Evolutionary conservation across 2,797 vertebrate species (phyloP).

Genomic region (Columba guinea): DNA sequence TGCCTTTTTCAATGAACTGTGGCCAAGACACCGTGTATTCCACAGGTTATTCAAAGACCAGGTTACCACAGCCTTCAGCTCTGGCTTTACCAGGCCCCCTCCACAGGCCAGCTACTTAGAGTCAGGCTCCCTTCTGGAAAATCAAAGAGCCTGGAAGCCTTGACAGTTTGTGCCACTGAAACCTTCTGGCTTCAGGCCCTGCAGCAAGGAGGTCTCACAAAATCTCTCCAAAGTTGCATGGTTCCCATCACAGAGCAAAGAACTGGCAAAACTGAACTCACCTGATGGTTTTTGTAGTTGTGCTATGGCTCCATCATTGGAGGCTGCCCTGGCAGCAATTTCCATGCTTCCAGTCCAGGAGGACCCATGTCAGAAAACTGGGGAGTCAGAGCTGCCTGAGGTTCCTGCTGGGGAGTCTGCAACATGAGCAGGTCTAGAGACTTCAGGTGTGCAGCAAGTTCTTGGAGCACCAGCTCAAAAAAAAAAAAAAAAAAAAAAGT

Average conservation of each 20-base stretch:
- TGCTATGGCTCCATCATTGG: rapidly evolving
- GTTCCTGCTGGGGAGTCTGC: not conserved
- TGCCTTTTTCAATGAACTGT: not conserved
- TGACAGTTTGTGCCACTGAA: not conserved
- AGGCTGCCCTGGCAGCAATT: not conserved
- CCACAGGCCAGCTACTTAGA: not conserved
- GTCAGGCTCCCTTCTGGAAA: not conserved
- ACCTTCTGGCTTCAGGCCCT: not conserved
- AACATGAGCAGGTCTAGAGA: not conserved
- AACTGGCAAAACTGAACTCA: not conserved
- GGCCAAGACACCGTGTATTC: not conserved
- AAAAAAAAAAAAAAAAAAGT: not conserved
- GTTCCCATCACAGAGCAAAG: not conserved
- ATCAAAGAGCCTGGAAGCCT: not conserved
- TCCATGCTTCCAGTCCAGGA: not conserved
- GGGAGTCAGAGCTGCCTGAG: too few species aligned
- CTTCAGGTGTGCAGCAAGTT: not conserved
- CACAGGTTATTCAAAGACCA: not conserved
- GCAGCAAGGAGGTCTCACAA: not conserved
- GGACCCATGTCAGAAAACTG: not conserved
- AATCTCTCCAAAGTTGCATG: not conserved
- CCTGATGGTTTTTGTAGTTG: not conserved
- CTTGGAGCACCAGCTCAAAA: not conserved
- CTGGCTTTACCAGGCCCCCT: not conserved
- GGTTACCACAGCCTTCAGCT: not conserved